A percentile compares a stretch with the other conserved stretches of the same genome.
These are phyloP conservation scores for Mus caroli DNA, from an alignment of 2,797 vertebrate genomes.

Conservation along the genomic window DNA sequence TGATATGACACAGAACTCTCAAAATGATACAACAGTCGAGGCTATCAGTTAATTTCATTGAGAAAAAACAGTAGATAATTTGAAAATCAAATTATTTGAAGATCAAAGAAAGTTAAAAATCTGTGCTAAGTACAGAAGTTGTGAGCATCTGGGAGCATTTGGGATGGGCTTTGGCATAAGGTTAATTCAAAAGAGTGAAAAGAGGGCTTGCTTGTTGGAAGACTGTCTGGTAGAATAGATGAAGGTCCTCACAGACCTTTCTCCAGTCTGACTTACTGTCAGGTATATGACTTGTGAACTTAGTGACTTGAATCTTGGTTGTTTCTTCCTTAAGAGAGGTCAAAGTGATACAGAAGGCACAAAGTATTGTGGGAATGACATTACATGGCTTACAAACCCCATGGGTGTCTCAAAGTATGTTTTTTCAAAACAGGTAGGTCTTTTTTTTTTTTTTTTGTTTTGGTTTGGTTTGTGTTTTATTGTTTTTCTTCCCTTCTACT, in stretches of 20 bases:
- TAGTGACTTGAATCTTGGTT: background rate
- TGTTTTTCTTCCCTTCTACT: background rate
- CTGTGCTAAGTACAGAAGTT: background rate
- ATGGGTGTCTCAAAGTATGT: background rate
- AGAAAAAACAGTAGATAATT: background rate
- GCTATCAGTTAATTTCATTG: background rate
- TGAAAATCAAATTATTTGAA: background rate
- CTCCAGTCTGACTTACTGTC: background rate
- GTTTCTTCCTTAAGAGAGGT: background rate
- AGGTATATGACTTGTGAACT: background rate
- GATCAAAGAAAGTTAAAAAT: constrained; percentile 1
- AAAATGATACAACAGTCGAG: background rate
- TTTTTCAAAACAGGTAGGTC: background rate
- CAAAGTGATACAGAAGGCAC: background rate
- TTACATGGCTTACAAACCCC: background rate
- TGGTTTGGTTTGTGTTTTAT: background rate
- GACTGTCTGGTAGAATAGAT: background rate
- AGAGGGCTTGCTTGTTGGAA: background rate
- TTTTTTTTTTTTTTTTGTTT: background rate
- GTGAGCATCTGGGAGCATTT: background rate
- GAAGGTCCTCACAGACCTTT: background rate
- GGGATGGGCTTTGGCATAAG: background rate
- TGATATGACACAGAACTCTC: background rate
- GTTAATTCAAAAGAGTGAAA: background rate
- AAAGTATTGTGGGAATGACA: background rate